Evolutionary conservation across 2,888 invertebrate genomes (phyloP), one percentile per base, ranked within the genome.

Genomic region (Hirudinaria manillensis): DNA sequence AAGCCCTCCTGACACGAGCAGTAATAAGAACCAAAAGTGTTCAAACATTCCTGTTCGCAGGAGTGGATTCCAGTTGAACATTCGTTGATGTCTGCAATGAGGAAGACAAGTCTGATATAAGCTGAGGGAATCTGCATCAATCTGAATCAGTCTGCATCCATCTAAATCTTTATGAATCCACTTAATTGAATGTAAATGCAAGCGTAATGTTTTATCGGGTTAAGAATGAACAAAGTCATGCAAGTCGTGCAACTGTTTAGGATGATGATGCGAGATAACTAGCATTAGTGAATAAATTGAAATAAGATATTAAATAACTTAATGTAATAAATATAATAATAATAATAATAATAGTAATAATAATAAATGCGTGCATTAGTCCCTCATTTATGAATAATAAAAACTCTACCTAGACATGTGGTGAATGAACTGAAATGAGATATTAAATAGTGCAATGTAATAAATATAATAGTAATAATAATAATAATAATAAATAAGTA

Each of bases 21-120:
- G 13, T 34, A 34, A 32, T 68, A 68, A n/a, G 68, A 68, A n/a
- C 68, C 68, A 1, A n/a, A 6, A 10, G 68, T 34, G 68, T 68
- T 68, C n/a, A n/a, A n/a, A 13, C 68, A 68, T 16, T n/a, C 68
- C 36, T 68, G 68, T 10, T 68, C 68, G 68, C 68, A 68, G 4
- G 34, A 32, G 36, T 68, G 68, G 34, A 68, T n/a, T 34, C 68
- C 68, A 34, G 36, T 34, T 7, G 68, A 32, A 34, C 68, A 68
- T 32, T 68, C 68, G 21, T 68, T 32, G 29, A 68, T 34, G 68
- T 68, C 68, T 68, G 36, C 29, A 61, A 61, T 7, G 61, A 61
- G 10, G 53, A 45, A 45, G 13, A 16, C 13, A 45, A 45, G 45
- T 45, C 3, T 6, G 38, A 6, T 38, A 38, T 45, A 45, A 45